These are phyloP conservation scores for Microplitis deprimator DNA, from an alignment of 2,888 invertebrate genomes.

Conservation along the genomic window DNA sequence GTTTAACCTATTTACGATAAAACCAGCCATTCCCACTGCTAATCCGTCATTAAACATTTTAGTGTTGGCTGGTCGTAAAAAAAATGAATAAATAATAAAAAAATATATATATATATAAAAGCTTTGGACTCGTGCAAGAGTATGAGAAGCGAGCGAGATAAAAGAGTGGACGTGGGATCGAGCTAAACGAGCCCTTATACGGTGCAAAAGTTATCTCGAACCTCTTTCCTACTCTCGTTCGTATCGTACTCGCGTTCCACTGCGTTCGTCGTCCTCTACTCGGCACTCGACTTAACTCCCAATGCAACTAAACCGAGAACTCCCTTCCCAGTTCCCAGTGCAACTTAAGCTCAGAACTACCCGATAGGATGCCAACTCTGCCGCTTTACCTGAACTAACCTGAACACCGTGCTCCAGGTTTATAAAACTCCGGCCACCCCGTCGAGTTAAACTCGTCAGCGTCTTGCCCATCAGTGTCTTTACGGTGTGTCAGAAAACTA, in stretches of 20 bases:
- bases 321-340: no score
- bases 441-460: constrained; percentile 17
- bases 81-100: not conserved
- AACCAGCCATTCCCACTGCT: not conserved
- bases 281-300: not conserved
- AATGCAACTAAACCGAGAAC: no score
- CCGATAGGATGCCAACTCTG: no score
- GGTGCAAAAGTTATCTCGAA: constrained; percentile 54
- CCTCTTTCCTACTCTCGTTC: constrained; percentile 25
- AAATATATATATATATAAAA: no score
- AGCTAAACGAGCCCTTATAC: constrained; percentile 61
- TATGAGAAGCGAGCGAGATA: not conserved
- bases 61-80: not conserved
- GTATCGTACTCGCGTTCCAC: constrained; percentile 31
- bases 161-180: constrained; percentile 46
- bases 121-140: not conserved
- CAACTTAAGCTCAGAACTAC: no score
- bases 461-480: constrained; percentile 15
- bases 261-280: constrained; percentile 25
- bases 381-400: not conserved
- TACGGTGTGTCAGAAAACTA: constrained; percentile 25
- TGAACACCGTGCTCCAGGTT: not conserved
- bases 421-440: constrained; percentile 21
- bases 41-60: not conserved
- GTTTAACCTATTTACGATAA: constrained; percentile 3